Percentiles rank a stretch among this genome's conserved stretches.
Evolutionary conservation across 30 jellyfish, hydroid and myxozoan species (phyloP).

Genomic region (Hydractinia echinata): DNA sequence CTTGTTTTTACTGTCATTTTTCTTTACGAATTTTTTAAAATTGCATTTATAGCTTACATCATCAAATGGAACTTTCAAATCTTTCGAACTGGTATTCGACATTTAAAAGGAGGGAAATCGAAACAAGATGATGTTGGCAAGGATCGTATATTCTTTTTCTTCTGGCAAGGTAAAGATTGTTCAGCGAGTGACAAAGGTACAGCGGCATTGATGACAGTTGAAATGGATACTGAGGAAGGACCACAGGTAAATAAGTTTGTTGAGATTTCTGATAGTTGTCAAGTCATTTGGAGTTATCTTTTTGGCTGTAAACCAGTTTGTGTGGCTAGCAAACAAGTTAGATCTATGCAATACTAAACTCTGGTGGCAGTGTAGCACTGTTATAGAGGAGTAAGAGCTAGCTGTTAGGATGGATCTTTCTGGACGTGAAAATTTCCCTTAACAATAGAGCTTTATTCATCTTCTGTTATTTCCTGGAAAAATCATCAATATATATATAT

Average conservation of each 20-base stretch:
- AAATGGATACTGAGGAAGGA: constrained; percentile 93
- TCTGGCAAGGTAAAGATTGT: constrained; percentile 99
- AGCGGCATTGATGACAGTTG: constrained; percentile 95
- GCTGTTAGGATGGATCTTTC: no score
- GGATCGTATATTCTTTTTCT: constrained; percentile 71
- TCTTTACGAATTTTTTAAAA: neutral
- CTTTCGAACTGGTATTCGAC: constrained; percentile 89
- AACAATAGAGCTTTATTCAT: no score
- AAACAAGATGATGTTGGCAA: constrained; percentile 91
- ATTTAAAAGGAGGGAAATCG: constrained; percentile 89
- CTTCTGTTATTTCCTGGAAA: no score
- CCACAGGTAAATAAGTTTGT: constrained; percentile 78
- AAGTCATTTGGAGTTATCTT: no score
- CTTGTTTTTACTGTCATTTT: neutral
- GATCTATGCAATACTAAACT: no score
- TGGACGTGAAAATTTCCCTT: no score
- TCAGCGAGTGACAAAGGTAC: constrained; percentile 92
- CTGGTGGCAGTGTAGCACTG: no score
- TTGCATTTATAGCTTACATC: constrained; percentile 54
- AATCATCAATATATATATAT: no score
- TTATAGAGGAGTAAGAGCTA: no score
- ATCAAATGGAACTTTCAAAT: constrained; percentile 86
- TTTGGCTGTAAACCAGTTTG: no score
- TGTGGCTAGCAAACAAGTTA: no score
- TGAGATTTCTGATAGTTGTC: no score